These are phyloP conservation scores for Aphrophora alni DNA, from an alignment of 2,888 invertebrate genomes.

Conservation along the genomic window DNA sequence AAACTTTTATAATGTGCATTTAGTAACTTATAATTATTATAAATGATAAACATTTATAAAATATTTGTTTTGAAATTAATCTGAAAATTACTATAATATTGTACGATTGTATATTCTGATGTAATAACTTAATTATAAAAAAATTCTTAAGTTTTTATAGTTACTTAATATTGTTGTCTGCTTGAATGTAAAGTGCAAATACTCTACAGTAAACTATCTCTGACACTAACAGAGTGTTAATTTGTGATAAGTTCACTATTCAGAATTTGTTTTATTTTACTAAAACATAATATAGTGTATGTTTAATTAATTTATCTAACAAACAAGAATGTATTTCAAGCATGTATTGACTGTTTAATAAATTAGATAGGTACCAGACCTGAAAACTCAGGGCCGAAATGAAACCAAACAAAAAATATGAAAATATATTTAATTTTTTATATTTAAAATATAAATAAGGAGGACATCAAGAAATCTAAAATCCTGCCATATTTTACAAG, in stretches of 20 bases:
- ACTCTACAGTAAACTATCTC: conserved; percentile 3
- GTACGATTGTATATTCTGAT: too few species aligned
- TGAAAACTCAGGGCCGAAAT: background rate
- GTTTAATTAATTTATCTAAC: background rate
- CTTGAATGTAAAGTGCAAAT: background rate
- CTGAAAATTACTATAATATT: too few species aligned
- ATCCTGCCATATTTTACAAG: background rate
- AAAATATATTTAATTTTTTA: background rate
- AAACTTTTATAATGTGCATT: too few species aligned
- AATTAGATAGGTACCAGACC: background rate
- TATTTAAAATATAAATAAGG: background rate
- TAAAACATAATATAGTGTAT: background rate
- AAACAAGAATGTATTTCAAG: background rate
- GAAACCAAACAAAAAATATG: background rate
- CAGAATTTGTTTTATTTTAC: background rate
- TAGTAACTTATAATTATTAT: too few species aligned
- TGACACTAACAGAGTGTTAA: background rate
- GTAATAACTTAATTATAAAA: too few species aligned
- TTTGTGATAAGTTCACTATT: background rate
- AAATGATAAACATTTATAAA: too few species aligned
- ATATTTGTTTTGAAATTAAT: too few species aligned
- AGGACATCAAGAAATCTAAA: background rate
- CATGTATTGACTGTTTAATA: background rate
- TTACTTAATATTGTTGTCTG: too few species aligned
- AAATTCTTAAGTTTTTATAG: too few species aligned